Evolutionary conservation across 2,113 vertebrate species (phyloP), one percentile per base, ranked within the genome.

Genomic region (Argyrosomus japonicus): DNA sequence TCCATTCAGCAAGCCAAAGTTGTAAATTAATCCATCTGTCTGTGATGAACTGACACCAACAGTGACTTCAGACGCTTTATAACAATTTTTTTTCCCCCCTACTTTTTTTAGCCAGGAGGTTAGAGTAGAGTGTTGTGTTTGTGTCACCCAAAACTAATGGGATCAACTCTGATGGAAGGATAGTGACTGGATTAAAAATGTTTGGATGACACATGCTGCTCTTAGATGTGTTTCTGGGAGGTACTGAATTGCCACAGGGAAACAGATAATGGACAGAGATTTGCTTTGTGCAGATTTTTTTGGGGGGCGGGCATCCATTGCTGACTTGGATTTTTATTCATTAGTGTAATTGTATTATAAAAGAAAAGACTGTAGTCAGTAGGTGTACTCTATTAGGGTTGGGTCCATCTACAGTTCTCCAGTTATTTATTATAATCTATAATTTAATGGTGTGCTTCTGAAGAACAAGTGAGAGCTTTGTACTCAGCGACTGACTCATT

Each of bases 31-130:
- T 56, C 48, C 0, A 1, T 13, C 19, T 1, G 25, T 51, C 29
- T 53, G 17, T 40, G 53, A 60, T 36, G 60, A 43, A 74, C 54
- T 40, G 69, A 74, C 78, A 73, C 62, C 15, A 50, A 12, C 21
- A 43, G 70, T 57, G 68, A 60, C 11, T 67, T 58, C 1, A 8
- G 15, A 40, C 0, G 43, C 43, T 58, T 40, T 68, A 23, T 32
- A 9, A 47, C 7, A 17, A 27, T 43, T 18, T 62, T 6, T 29
- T 15, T 25, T 32, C 5, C 27, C 25, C 25, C 7, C 32, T 6
- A 6, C 32, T 40, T 36, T 56, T 45, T 32, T 64, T 25, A 19
- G 29, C 58, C 57, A 27, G 17, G 17, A 51, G 14, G 15, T 40
- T 27, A 47, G 17, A 6, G 7, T 23, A 15, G 45, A 63, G 57